Evolutionary conservation across 2,797 vertebrate genomes (phyloP).

Genomic region (Pelodytes ibericus): DNA sequence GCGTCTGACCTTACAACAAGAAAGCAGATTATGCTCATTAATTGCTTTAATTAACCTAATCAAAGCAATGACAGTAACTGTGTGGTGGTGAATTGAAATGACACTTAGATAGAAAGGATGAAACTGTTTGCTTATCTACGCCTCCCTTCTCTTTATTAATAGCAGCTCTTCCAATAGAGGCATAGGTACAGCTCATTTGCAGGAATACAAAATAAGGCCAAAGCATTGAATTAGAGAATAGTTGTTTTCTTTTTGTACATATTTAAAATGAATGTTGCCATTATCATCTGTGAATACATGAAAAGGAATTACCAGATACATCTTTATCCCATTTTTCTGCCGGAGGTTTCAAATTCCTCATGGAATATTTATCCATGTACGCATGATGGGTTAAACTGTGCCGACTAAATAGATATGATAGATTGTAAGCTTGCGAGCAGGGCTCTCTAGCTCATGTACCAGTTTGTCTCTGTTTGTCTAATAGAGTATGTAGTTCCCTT

Average conservation of each 20-base stretch:
- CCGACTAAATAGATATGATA: no score
- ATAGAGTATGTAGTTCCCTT: no score
- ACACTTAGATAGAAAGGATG: slow-evolving; percentile 35
- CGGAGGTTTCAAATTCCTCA: no score
- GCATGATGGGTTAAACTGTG: no score
- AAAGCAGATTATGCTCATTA: slow-evolving; percentile 37
- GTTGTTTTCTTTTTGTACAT: slow-evolving; percentile 14
- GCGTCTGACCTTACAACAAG: slow-evolving; percentile 22
- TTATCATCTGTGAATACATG: neutral
- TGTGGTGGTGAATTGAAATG: slow-evolving; percentile 15
- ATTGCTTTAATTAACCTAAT: slow-evolving; percentile 58
- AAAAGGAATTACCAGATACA: no score
- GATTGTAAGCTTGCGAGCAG: no score
- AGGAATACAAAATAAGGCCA: slow-evolving; percentile 21
- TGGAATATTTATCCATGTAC: no score
- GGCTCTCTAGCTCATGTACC: no score
- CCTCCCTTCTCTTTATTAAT: slow-evolving; percentile 28
- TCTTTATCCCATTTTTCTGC: no score
- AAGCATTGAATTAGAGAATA: slow-evolving; percentile 31
- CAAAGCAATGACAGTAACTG: slow-evolving; percentile 27
- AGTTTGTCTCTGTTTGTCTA: no score
- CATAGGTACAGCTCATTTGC: slow-evolving; percentile 5
- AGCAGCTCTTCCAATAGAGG: slow-evolving; percentile 38
- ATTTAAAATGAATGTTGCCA: neutral
- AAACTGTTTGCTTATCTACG: slow-evolving; percentile 45